A percentile compares a stretch with the other conserved stretches of the same genome.
phyloP scores from a whole-genome alignment of 2,888 invertebrate species.

The Eucera pruinosa region DNA sequence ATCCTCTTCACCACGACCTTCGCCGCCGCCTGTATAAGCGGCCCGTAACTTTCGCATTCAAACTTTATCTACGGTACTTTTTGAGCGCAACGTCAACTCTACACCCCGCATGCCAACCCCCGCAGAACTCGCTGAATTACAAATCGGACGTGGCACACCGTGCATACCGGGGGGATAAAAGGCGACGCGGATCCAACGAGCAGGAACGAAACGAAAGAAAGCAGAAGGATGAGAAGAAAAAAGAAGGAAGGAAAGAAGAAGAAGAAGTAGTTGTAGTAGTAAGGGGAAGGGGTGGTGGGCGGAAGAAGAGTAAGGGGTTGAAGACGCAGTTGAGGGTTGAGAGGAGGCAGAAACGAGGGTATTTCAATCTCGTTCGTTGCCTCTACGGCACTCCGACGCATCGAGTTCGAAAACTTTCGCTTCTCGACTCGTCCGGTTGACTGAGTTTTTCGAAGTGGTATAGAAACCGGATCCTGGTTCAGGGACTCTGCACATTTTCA shows the following conservation, averaged over 20 bases:
- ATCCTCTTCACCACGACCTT: conserved; percentile 1
- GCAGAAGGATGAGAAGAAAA: background rate
- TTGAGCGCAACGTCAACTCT: conserved; percentile 60
- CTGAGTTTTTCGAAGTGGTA: conserved; percentile 66
- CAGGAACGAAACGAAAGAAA: conserved; percentile 25
- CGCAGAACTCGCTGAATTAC: conserved; percentile 64
- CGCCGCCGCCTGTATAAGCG: conserved; percentile 40
- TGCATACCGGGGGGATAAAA: conserved; percentile 47
- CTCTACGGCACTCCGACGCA: conserved; percentile 34
- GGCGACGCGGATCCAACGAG: conserved; percentile 31
- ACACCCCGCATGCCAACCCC: conserved; percentile 39
- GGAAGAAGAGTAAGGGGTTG: background rate
- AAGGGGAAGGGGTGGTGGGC: too few relatives aligned
- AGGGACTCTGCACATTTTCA: conserved; percentile 43
- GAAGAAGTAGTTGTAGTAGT: too few relatives aligned
- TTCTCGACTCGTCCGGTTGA: conserved; percentile 61
- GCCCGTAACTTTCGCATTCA: conserved; percentile 67
- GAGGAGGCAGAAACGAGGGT: conserved; percentile 43
- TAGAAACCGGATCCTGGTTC: conserved; percentile 57
- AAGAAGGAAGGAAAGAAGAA: background rate
- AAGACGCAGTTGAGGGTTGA: background rate
- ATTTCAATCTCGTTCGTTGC: conserved; percentile 68
- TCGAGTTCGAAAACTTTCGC: conserved; percentile 67
- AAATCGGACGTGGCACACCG: conserved; percentile 63
- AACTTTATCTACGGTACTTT: conserved; percentile 68